Conservation (phyloP, 2,888 invertebrate genomes). For the Neoascia interrupta region DNA sequence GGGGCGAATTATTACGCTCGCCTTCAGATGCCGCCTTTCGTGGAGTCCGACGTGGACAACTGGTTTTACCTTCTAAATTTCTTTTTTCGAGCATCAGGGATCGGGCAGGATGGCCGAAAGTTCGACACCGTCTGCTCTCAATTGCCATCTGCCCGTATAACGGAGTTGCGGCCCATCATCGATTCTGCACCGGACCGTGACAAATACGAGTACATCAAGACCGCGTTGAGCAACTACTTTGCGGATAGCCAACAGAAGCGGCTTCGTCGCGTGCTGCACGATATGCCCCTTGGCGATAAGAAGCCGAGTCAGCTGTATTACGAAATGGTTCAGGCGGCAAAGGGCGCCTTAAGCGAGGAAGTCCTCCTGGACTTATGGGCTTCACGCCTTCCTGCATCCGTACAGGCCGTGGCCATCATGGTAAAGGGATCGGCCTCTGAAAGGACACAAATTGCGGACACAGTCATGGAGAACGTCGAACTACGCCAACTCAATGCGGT, state of each 20-base stretch:
- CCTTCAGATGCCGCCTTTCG: too few relatives aligned
- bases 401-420: neutral
- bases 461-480: slow-evolving; percentile 5
- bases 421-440: too few relatives aligned
- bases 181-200: neutral
- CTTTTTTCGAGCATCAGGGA: slow-evolving; percentile 7
- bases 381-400: slow-evolving; percentile 6
- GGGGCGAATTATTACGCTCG: too few relatives aligned
- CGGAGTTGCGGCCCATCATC: slow-evolving; percentile 8
- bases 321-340: slow-evolving; percentile 12
- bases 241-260: slow-evolving; percentile 13
- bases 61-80: neutral
- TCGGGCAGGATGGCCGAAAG: neutral
- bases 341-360: slow-evolving; percentile 14
- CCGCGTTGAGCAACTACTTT: slow-evolving; percentile 5
- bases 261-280: too few relatives aligned
- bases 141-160: neutral
- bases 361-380: slow-evolving; percentile 10
- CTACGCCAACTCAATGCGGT: too few relatives aligned
- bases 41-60: too few relatives aligned
- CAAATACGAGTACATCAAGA: slow-evolving; percentile 12
- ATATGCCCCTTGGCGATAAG: too few relatives aligned
- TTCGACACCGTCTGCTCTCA: slow-evolving; percentile 27
- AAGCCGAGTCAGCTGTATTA: slow-evolving; percentile 24
- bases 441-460: neutral